Base-by-base conservation (phyloP, 2,797 vertebrate genomes). In the Darevskia mixta region DNA sequence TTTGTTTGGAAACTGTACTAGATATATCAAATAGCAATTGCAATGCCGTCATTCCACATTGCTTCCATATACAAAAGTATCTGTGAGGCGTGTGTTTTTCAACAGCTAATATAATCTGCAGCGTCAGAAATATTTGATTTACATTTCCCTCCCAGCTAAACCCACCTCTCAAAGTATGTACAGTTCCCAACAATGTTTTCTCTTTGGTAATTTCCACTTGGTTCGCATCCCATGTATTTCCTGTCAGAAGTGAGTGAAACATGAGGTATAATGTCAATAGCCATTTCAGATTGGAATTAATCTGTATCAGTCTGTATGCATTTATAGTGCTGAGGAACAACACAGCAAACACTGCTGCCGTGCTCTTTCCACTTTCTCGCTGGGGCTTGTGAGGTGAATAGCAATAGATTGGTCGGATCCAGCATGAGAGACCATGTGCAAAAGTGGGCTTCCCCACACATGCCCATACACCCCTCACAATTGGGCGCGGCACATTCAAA, bases 51-150 rank as follows among this genome's bases (percentile, higher is more conserved):
- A 93, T 92, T 89, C 79, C 85, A 82, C 92, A 91, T 92, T 91
- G 86, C 27, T 94, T 95, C 94, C 89, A 94, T 95, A 92, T 94
- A 92, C 35, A 90, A 91, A 90, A 85, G 87, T 92, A 90, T 88
- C 83, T 94, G 61, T 96, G 96, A 76, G 88, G 96, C 96, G 96
- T 96, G 95, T 89, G 87, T 91, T 95, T 94, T 95, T 55, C 49
- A 92, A 94, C 91, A 87, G 82, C 86, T 95, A 93, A 92, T 95
- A 49, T 85, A 91, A 92, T 96, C 96, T 96, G 79, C 93, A 91
- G 87, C 86, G 79, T 92, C 92, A 92, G 77, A 89, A 95, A 86
- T 92, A 93, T 91, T 95, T 93, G 85, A 71, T 85, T 94, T 94
- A 29, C 25, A 15, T 66, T 92, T 92, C 32, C 35, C 35, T 18